A percentile compares a stretch with the other conserved stretches of the same genome.
These are phyloP conservation scores for Mantis religiosa DNA, from an alignment of 2,888 invertebrate genomes.

Conservation along the genomic window DNA sequence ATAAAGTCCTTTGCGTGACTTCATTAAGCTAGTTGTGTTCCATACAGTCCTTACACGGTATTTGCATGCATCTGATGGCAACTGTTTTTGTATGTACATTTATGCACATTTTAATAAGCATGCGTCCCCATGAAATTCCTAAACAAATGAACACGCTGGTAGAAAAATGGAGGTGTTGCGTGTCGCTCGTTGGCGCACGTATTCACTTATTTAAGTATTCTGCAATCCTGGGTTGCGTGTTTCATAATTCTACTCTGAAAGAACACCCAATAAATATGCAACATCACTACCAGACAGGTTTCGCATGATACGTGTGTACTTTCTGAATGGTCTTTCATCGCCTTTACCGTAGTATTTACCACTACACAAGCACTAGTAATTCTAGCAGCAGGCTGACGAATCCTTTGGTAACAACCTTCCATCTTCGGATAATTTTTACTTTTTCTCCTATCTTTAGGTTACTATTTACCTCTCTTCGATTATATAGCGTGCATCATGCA, in stretches of 20 bases:
- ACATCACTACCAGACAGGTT: not conserved
- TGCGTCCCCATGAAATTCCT: not conserved
- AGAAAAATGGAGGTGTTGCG: not conserved
- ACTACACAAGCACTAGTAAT: not conserved
- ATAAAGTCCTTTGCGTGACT: not conserved
- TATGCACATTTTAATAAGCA: not conserved
- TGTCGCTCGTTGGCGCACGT: not conserved
- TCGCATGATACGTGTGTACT: not conserved
- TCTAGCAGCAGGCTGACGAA: not conserved
- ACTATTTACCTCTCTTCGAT: not conserved
- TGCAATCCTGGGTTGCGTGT: not conserved
- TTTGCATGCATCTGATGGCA: too few relatives aligned
- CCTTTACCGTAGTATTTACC: not conserved
- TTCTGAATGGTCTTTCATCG: not conserved
- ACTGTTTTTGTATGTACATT: not conserved
- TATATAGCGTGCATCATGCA: not conserved
- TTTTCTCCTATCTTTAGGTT: not conserved
- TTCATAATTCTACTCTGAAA: not conserved
- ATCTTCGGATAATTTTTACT: not conserved
- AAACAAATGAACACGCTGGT: not conserved
- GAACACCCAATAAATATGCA: not conserved
- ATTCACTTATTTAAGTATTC: not conserved
- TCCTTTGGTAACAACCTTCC: not conserved
- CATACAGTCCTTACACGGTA: not conserved
- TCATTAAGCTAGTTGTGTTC: not conserved